Conservation (phyloP, 1,140 invertebrate genomes). For the Solenopsis fugax region DNA sequence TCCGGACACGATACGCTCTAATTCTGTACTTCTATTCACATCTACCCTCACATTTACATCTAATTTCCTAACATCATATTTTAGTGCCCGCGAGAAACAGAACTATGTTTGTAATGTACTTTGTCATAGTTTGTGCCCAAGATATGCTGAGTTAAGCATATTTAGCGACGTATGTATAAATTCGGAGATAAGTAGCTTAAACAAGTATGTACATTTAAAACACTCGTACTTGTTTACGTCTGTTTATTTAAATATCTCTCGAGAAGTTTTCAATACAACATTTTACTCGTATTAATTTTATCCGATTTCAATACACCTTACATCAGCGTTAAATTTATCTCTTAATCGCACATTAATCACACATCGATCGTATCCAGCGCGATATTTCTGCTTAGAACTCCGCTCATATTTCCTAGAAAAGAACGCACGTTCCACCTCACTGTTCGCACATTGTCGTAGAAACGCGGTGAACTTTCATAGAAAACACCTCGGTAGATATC, state of each 20-base stretch:
- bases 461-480: constrained; percentile 58
- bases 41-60: constrained; percentile 21
- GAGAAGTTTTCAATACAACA: background rate
- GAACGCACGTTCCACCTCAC: background rate
- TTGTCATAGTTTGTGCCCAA: background rate
- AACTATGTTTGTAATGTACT: background rate
- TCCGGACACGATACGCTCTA: constrained; percentile 33
- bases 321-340: constrained; percentile 15
- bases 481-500: constrained; percentile 56
- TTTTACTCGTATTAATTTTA: background rate
- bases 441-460: constrained; percentile 35
- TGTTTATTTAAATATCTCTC: background rate
- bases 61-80: constrained; percentile 29
- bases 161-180: background rate
- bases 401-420: background rate
- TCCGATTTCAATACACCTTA: background rate
- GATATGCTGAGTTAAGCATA: background rate
- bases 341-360: background rate
- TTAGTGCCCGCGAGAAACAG: background rate
- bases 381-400: constrained; percentile 1
- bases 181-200: background rate
- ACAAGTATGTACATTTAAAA: background rate
- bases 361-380: background rate
- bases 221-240: background rate
- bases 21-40: constrained; percentile 26